Base-by-base conservation (phyloP, 2,888 invertebrate genomes). In the Trissonchulus latispiculum region DNA sequence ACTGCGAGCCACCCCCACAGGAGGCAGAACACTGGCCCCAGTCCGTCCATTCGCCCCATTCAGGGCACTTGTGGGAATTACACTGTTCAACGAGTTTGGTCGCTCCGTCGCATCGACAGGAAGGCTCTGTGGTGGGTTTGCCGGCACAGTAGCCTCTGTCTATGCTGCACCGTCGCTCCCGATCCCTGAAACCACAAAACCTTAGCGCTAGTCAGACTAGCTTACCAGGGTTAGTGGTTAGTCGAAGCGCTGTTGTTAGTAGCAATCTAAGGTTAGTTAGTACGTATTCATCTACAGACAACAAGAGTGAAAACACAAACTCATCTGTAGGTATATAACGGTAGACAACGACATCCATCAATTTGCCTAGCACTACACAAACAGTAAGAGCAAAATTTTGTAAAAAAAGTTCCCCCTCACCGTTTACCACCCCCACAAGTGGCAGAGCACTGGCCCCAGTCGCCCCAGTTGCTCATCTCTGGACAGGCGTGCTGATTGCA, bases 11-110 rank as follows among this genome's bases (percentile, higher is more conserved):
- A 29, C 72, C 70, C 1, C 68, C 72, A 59, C 75, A 75, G 29
- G 62, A 48, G 0, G 48, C 75, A 2, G 62, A 62, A 29, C 64
- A 62, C 28, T 23, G n/a, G 15, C 64, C 64, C 64, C 64, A 62
- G 3, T 62, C 64, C 29, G 3, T 3, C 64, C 75, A 75, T 23
- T 3, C n/a, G 23, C 75, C 73, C 75, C 75, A 75, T 66, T 75
- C 73, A 1, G 73, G 73, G 61, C 75, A 75, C 1, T 71, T 67
- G n/a, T 61, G 32, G 62, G 71, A 67, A 61, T 72, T 74, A 59
- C 75, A 75, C 48, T 48, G 48, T 23, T 23, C 48, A 8, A 15
- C 48, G 8, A 15, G 8, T 48, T 48, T 23, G 8, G 23, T 15
- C 8, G 8, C 48, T 23, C 64, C n/a, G 15, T 62, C 64, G n/a